Conservation (phyloP, 2,113 vertebrate species). For the Dasyornis broadbenti region DNA sequence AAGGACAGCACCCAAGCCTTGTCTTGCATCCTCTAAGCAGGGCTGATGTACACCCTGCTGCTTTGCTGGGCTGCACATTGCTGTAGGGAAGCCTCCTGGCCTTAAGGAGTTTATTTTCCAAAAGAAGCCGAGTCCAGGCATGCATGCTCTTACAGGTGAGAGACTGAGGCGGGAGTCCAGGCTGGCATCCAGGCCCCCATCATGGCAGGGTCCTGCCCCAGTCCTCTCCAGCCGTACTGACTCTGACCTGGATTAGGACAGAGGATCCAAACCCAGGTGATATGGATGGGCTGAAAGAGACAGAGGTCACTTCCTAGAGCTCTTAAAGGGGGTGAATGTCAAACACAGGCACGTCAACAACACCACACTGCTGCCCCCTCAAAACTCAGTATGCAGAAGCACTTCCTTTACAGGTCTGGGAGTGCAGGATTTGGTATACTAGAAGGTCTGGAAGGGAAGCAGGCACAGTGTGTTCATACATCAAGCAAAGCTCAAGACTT, state of each 20-base stretch:
- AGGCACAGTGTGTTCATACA: background rate
- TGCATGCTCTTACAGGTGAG: fast-evolving
- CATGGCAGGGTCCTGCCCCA: background rate
- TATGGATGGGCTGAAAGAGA: background rate
- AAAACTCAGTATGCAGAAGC: background rate
- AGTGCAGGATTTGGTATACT: fast-evolving
- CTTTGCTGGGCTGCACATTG: background rate
- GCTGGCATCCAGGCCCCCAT: background rate
- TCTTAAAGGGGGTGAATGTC: background rate
- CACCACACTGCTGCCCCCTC: fast-evolving
- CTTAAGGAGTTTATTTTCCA: background rate
- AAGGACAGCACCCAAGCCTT: background rate
- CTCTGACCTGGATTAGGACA: background rate
- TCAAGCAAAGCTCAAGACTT: background rate
- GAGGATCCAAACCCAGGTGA: fast-evolving
- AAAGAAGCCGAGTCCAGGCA: background rate
- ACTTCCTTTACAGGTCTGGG: background rate
- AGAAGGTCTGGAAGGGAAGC: background rate
- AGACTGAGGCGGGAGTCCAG: background rate
- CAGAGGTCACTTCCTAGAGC: background rate
- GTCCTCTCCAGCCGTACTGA: background rate
- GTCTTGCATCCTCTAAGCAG: background rate
- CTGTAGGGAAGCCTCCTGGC: background rate
- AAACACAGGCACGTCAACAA: fast-evolving
- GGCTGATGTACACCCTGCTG: background rate